Base-by-base conservation (phyloP, 2,113 vertebrate species). In the Cavia aperea region DNA sequence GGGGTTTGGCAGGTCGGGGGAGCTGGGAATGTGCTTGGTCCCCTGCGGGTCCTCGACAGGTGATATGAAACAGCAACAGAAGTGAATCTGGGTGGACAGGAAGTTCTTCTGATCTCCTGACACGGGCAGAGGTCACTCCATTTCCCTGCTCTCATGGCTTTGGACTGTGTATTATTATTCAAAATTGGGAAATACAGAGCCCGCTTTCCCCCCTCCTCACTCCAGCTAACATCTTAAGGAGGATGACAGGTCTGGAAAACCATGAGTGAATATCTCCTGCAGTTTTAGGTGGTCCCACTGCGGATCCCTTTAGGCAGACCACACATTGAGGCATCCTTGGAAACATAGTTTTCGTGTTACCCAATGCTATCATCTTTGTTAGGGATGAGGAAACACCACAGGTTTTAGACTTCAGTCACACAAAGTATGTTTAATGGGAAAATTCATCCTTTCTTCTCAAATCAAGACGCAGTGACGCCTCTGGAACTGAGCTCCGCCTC, bases 61-160 rank as follows among this genome's bases (percentile, higher is more conserved):
- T 9, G 66, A 18, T 9, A 36, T 39, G 68, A 1, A 31, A 21
- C 10, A 60, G 58, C 14, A 15, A 7, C n/a, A 54, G 33, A 82
- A 43, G 16, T 7, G 60, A 2, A 70, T 15, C 12, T 29, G 29
- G 7, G 1, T 21, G 46, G 8, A 8, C 62, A 0, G 0, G 49
- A 49, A 36, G 70, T n/a, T 46, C 33, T 31, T 14, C 31, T 16
- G 13, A 60, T 8, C 3, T 54, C 11, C 43, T 4, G 0, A 4
- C 46, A 4, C 9, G 3, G 10, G 26, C 49, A 56, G 24, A 33
- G 63, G 43, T 54, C 21, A 1, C 21, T 79, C 49, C 19, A 1
- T 2, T 43, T 39, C 7, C 24, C 26, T 14, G 29, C 5, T 33
- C 88, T 16, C 11, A 10, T 24, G 36, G 31, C 39, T 81, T 60